Evolutionary conservation across 2,888 invertebrate species (phyloP).

Genomic region (Acrocyrtus sp.): DNA sequence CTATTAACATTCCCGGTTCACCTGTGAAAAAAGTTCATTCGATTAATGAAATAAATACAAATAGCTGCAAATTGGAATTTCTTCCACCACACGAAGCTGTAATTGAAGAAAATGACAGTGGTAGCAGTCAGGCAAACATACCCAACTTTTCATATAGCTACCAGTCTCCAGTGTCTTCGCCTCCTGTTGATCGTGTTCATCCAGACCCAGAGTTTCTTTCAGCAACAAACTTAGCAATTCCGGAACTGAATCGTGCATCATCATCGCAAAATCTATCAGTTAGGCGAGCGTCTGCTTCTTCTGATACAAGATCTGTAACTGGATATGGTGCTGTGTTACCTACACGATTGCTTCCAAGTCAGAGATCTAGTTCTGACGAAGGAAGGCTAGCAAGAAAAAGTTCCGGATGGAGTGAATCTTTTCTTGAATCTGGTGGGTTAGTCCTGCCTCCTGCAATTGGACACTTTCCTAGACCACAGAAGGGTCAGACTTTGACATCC

Average conservation of each 20-base stretch:
- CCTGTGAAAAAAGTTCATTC: background rate
- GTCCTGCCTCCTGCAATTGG: slow-evolving; percentile 73
- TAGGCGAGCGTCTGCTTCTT: background rate
- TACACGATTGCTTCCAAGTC: background rate
- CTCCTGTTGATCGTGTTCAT: slow-evolving; percentile 43
- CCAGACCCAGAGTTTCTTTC: slow-evolving; percentile 35
- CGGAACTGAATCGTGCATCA: slow-evolving; percentile 4
- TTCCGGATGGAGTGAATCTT: slow-evolving; percentile 53
- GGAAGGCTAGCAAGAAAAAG: slow-evolving; percentile 33
- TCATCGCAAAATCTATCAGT: slow-evolving; percentile 1
- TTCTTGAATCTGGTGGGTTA: slow-evolving; percentile 62
- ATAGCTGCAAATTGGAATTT: background rate
- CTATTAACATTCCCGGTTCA: slow-evolving; percentile 37
- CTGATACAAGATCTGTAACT: background rate
- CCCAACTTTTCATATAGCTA: slow-evolving; percentile 60
- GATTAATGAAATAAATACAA: background rate
- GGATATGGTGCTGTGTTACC: background rate
- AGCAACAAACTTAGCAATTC: background rate
- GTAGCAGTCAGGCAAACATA: slow-evolving; percentile 15
- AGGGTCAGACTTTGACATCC: slow-evolving; percentile 78
- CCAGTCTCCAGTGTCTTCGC: slow-evolving; percentile 57
- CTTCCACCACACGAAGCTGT: slow-evolving; percentile 9
- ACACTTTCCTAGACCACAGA: slow-evolving; percentile 72
- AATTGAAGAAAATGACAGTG: slow-evolving; percentile 2
- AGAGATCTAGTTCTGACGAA: slow-evolving; percentile 34